Conservation (phyloP, 2,888 invertebrate species). For the Acheta domesticus region DNA sequence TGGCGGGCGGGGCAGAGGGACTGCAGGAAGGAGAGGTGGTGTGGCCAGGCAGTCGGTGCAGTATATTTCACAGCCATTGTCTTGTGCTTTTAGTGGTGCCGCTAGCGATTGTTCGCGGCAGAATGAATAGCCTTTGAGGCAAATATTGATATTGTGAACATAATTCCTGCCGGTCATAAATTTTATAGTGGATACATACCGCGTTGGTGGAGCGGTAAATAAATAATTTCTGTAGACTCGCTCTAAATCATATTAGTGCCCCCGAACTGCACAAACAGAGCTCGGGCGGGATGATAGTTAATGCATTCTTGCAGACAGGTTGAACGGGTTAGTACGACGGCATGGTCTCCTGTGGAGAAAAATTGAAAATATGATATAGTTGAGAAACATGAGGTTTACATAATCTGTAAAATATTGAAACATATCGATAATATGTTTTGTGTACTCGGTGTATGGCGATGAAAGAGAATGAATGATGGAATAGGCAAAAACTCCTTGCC, state of each 20-base stretch:
- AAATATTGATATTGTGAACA: constrained; percentile 18
- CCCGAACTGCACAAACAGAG: background rate
- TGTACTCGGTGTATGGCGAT: no score
- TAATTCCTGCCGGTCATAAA: background rate
- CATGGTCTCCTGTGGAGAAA: no score
- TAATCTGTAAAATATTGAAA: no score
- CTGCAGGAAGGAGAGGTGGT: background rate
- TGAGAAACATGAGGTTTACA: no score
- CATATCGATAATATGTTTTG: no score
- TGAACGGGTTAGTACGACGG: no score
- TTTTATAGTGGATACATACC: background rate
- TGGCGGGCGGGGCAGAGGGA: background rate
- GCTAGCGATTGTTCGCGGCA: background rate
- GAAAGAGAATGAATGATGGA: no score
- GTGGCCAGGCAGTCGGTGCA: background rate
- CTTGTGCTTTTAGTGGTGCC: background rate
- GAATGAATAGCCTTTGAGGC: constrained; percentile 8
- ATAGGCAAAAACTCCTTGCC: no score
- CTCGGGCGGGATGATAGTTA: no score
- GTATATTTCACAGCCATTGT: constrained; percentile 1
- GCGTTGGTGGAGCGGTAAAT: background rate
- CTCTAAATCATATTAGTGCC: background rate
- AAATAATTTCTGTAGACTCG: background rate
- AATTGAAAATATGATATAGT: no score
- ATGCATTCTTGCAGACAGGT: no score